Percentiles rank a stretch among this genome's conserved stretches.
These are phyloP conservation scores for Peromyscus eremicus DNA, from an alignment of 2,797 vertebrate genomes.

Conservation along the genomic window DNA sequence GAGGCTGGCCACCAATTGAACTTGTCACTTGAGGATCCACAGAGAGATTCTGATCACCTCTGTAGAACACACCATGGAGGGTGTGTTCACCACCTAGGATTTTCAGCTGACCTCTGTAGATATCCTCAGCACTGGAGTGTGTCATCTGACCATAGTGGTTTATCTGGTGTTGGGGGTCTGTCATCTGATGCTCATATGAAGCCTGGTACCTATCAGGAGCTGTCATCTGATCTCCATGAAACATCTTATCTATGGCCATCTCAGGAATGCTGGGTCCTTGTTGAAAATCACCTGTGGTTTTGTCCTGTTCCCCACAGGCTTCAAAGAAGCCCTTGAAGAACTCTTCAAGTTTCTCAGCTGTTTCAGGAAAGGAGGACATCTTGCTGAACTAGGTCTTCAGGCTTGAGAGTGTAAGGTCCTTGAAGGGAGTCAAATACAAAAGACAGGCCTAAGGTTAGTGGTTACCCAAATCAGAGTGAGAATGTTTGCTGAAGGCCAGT, in stretches of 20 bases:
- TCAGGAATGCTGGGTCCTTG: neutral
- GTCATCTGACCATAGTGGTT: neutral
- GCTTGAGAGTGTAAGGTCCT: too few relatives aligned
- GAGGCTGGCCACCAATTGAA: neutral
- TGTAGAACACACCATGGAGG: neutral
- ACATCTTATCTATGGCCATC: rapidly evolving
- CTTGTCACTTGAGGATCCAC: neutral
- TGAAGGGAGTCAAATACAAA: too few relatives aligned
- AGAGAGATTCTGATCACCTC: neutral
- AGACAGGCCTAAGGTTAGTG: neutral
- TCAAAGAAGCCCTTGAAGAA: neutral
- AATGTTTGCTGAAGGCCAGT: neutral
- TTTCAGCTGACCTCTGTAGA: neutral
- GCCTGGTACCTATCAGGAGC: neutral
- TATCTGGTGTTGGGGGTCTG: neutral
- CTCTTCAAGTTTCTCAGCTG: neutral
- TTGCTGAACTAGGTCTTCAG: too few relatives aligned
- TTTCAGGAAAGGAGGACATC: too few relatives aligned
- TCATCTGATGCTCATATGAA: neutral
- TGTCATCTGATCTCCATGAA: neutral
- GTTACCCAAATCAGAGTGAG: neutral
- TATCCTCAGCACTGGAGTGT: too few relatives aligned
- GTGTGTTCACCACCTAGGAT: neutral
- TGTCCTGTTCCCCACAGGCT: neutral
- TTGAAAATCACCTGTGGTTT: neutral